Evolutionary conservation across 2,113 vertebrate species (phyloP).

Genomic region (Melanotaenia duboulayi): DNA sequence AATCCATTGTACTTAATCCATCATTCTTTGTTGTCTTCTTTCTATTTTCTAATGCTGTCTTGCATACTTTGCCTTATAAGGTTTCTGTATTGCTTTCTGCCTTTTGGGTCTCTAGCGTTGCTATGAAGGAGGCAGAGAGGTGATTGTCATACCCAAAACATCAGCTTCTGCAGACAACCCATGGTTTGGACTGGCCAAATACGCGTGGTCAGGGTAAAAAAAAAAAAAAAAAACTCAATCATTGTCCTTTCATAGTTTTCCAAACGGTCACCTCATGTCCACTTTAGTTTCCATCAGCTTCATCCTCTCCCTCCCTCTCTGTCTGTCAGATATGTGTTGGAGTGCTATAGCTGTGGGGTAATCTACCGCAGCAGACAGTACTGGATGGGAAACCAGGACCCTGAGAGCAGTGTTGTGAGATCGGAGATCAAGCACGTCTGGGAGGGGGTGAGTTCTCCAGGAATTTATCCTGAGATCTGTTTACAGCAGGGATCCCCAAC

Average conservation of each 20-base stretch:
- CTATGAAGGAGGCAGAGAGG: conserved; percentile 85
- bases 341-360: conserved; percentile 85
- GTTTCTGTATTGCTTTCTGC: neutral
- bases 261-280: neutral
- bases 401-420: conserved; percentile 83
- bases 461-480: neutral
- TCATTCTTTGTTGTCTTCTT: neutral
- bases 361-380: conserved; percentile 88
- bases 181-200: conserved; percentile 86
- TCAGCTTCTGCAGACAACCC: conserved; percentile 83
- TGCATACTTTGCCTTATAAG: neutral
- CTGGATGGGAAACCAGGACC: conserved; percentile 87
- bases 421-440: conserved; percentile 87
- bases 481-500: no score
- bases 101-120: conserved; percentile 71
- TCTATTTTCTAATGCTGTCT: neutral
- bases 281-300: neutral
- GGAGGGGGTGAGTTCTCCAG: conserved; percentile 79
- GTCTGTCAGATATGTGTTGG: conserved; percentile 82
- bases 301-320: neutral
- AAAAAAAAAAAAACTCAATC: neutral
- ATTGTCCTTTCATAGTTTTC: neutral
- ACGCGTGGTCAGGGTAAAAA: conserved; percentile 87
- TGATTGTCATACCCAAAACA: conserved; percentile 85
- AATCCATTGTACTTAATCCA: neutral